Conservation (phyloP, 1,140 invertebrate species). For the Nebria ingens region DNA sequence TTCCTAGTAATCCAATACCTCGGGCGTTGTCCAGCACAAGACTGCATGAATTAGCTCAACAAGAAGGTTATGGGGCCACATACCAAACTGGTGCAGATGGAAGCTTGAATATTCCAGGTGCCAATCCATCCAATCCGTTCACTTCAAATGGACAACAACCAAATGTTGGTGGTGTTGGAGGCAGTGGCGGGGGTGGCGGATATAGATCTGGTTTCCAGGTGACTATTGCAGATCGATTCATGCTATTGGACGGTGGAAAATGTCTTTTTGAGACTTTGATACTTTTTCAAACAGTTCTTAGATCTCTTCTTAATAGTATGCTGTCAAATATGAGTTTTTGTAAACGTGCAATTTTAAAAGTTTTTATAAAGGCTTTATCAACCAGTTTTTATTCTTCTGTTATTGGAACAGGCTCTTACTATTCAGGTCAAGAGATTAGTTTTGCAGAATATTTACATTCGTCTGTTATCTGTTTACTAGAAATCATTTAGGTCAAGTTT, state of each 20-base stretch:
- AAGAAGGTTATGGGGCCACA: constrained; percentile 63
- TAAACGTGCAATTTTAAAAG: too few relatives aligned
- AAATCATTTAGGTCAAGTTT: too few relatives aligned
- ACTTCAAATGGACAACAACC: constrained; percentile 21
- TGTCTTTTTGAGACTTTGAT: too few relatives aligned
- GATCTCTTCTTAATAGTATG: background rate
- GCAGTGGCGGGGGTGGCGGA: constrained; percentile 24
- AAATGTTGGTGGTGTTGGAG: constrained; percentile 17
- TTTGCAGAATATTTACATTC: too few relatives aligned
- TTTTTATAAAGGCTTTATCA: too few relatives aligned
- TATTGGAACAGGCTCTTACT: too few relatives aligned
- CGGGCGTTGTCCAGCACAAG: constrained; percentile 75
- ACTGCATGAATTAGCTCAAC: constrained; percentile 58
- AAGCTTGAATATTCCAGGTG: constrained; percentile 53
- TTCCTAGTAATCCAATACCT: constrained; percentile 88
- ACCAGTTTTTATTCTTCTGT: too few relatives aligned
- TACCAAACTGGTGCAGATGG: constrained; percentile 52
- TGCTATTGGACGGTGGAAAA: background rate
- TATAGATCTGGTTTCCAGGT: constrained; percentile 30
- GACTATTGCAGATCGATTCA: constrained; percentile 13
- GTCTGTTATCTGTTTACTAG: too few relatives aligned
- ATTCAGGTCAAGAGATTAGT: too few relatives aligned
- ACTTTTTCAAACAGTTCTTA: too few relatives aligned
- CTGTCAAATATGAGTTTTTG: too few relatives aligned
- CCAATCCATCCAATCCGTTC: constrained; percentile 38